phyloP scores from a whole-genome alignment of 2,113 vertebrate species.

The Tursiops truncatus region DNA sequence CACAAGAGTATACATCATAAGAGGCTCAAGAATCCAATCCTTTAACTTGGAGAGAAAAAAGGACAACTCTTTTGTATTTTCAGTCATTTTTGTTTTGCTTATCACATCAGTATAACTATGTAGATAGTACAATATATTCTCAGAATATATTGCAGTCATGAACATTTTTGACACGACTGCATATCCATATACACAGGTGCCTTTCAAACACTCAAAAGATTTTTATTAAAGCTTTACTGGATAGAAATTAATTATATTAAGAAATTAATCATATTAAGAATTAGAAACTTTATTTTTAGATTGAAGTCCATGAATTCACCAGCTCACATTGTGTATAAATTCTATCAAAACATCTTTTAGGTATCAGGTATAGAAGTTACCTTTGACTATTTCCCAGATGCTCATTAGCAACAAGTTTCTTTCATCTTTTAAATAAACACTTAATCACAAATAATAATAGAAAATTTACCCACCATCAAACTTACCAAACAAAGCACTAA shows the following conservation, averaged over 20 bases:
- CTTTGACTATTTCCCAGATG: background rate
- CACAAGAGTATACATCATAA: background rate
- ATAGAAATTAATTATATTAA: background rate
- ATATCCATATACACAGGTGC: background rate
- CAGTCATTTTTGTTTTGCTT: background rate
- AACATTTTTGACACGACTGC: background rate
- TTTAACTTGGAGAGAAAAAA: background rate
- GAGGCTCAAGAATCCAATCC: background rate
- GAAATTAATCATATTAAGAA: background rate
- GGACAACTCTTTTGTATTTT: background rate
- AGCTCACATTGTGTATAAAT: background rate
- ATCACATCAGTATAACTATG: background rate
- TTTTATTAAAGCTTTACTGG: background rate
- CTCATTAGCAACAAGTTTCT: background rate
- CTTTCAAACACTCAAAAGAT: background rate
- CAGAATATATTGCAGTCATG: background rate
- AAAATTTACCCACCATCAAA: background rate
- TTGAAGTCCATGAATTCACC: background rate
- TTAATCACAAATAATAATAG: background rate
- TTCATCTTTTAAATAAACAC: background rate
- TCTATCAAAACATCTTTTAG: background rate
- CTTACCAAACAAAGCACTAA: background rate
- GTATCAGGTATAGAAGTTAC: background rate
- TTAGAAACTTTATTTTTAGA: constrained; percentile 5
- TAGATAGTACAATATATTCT: background rate